Percentiles rank a stretch among this genome's conserved stretches.
phyloP scores from a whole-genome alignment of 2,888 invertebrate genomes.

The Hofmannophila pseudospretella region DNA sequence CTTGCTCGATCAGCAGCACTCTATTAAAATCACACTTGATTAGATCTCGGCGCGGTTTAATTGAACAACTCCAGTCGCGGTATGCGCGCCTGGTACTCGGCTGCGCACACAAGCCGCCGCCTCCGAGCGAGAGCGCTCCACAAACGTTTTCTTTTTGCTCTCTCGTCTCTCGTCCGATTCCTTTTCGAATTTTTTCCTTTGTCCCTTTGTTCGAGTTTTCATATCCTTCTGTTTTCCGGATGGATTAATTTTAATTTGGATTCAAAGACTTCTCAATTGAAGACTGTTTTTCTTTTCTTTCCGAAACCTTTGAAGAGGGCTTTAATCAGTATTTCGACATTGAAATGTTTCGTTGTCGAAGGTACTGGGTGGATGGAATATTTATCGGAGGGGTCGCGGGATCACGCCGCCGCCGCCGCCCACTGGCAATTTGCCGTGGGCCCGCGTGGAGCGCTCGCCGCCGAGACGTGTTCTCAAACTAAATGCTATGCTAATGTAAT shows the following conservation, averaged over 20 bases:
- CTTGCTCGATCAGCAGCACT: conserved; percentile 45
- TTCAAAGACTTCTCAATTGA: conserved; percentile 41
- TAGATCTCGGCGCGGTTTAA: conserved; percentile 60
- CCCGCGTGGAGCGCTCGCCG: conserved; percentile 39
- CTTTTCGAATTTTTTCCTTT: conserved; percentile 54
- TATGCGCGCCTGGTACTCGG: conserved; percentile 57
- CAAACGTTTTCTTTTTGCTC: conserved; percentile 44
- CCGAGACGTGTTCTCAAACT: conserved; percentile 59
- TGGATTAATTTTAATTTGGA: conserved; percentile 68
- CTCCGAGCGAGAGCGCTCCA: conserved; percentile 30
- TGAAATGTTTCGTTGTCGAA: conserved; percentile 14
- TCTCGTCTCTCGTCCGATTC: conserved; percentile 43
- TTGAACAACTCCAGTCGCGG: conserved; percentile 52
- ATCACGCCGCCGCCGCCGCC: conserved; percentile 59
- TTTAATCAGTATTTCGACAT: conserved; percentile 23
- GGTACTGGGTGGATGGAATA: conserved; percentile 46
- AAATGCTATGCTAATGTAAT: conserved; percentile 75
- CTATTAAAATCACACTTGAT: conserved; percentile 70
- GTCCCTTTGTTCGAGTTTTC: conserved; percentile 61
- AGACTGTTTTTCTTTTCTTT: conserved; percentile 24
- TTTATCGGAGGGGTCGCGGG: conserved; percentile 67
- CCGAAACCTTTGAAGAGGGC: conserved; percentile 18
- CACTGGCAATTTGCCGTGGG: conserved; percentile 61
- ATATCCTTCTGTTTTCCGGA: conserved; percentile 66
- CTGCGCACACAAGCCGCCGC: conserved; percentile 26